These are phyloP conservation scores for Drymonia ruficornis DNA, from an alignment of 2,888 invertebrate species.

Conservation along the genomic window DNA sequence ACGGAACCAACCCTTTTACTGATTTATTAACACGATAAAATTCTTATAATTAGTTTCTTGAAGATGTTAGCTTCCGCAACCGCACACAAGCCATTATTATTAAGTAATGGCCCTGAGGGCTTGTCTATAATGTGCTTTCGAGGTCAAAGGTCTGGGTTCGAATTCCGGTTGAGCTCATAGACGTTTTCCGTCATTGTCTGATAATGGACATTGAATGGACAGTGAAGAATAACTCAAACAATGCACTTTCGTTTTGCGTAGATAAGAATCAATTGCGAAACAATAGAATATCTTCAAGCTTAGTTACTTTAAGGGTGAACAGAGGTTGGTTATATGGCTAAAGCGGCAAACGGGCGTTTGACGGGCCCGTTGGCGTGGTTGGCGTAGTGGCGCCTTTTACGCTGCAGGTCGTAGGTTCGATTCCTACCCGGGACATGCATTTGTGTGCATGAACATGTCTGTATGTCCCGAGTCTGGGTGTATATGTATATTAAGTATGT, in stretches of 20 bases:
- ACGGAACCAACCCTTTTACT: too few relatives aligned
- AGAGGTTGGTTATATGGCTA: too few relatives aligned
- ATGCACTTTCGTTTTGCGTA: slow-evolving; percentile 5
- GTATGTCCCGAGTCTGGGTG: too few relatives aligned
- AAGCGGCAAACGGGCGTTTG: too few relatives aligned
- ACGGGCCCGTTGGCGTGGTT: too few relatives aligned
- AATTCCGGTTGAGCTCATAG: slow-evolving; percentile 40
- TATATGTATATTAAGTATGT: too few relatives aligned
- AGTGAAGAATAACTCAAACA: slow-evolving; percentile 4
- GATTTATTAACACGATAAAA: too few relatives aligned
- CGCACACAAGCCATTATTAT: slow-evolving; percentile 27
- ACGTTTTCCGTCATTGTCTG: slow-evolving; percentile 42
- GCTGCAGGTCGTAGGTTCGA: too few relatives aligned
- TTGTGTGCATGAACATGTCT: too few relatives aligned
- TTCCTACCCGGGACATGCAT: too few relatives aligned
- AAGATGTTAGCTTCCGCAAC: not conserved
- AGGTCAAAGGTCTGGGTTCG: slow-evolving; percentile 38
- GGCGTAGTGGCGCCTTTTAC: too few relatives aligned
- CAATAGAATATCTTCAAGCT: not conserved
- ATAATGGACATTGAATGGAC: slow-evolving; percentile 4
- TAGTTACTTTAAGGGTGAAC: not conserved
- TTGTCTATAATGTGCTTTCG: slow-evolving; percentile 39
- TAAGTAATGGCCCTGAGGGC: slow-evolving; percentile 37
- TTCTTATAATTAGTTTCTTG: not conserved
- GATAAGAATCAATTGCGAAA: not conserved